Evolutionary conservation across 2,113 vertebrate species (phyloP), one percentile per base, ranked within the genome.

Genomic region (Actenoides lindsayi): DNA sequence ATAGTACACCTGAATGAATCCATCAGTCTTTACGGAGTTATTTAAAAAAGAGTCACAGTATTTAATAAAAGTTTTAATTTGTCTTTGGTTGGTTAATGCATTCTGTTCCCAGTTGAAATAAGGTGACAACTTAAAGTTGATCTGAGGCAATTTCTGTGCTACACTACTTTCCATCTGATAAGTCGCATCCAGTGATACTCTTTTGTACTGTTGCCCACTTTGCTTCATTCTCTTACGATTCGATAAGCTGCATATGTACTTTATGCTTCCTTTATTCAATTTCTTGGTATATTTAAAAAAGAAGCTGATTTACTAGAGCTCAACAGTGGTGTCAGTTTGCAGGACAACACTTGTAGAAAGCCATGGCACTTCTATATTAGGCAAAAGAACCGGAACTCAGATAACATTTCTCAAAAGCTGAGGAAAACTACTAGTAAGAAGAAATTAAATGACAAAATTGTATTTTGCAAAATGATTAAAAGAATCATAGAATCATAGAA

Each of bases 1-100:
- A 97, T 93, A 93, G 81, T 76, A 79, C 68, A 92, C 33, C 46
- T 92, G 86, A 92, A 83, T 68, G 35, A 67, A 82, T 64, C 80
- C 80, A 94, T 94, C 64, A 57, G 88, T 87, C 86, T 96, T 85
- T 64, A 51, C 37, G 30, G n/a, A 92, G 48, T 92, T 92, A 93
- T 71, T 84, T 96, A 93, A 95, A 93, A 78, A 25, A 65, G 35
- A 90, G 76, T 23, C 48, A 44, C 46, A 33, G 30, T 73, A 76
- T 76, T 89, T 57, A 89, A 76, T 81, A 51, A 37, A 87, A 89
- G 82, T 82, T 4, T 71, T 30, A 64, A 93, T 83, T 88, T 90
- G 42, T 35, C 79, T 90, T 74, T 56, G 31, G 69, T 84, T 73
- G 30, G 50, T 76, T 90, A 88, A 88, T 39, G 18, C 25, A 63